A percentile compares a stretch with the other conserved stretches of the same genome.
phyloP scores from a whole-genome alignment of 2,888 invertebrate genomes.

The Drosophila monieri region DNA sequence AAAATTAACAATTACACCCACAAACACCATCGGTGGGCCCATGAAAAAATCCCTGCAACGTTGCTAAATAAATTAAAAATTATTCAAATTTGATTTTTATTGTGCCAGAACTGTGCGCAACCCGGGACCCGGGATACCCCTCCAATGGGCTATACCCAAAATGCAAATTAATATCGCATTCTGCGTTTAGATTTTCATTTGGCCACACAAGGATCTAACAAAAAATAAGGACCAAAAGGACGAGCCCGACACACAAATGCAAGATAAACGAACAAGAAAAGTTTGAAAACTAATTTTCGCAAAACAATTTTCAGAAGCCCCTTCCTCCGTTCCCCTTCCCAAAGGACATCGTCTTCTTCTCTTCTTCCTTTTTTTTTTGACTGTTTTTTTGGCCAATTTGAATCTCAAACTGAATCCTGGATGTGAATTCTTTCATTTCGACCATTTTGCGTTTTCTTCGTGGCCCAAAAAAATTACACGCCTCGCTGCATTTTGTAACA shows the following conservation, averaged over 20 bases:
- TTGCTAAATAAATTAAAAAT: slow-evolving; percentile 75
- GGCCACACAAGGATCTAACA: slow-evolving; percentile 19
- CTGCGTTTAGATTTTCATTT: slow-evolving; percentile 61
- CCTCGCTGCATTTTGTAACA: slow-evolving; percentile 73
- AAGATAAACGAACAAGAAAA: slow-evolving; percentile 54
- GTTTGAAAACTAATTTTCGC: slow-evolving; percentile 78
- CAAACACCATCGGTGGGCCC: slow-evolving; percentile 3
- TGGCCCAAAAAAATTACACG: slow-evolving; percentile 70
- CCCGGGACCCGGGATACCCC: slow-evolving; percentile 3
- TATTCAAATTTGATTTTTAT: slow-evolving; percentile 78
- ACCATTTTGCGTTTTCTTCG: slow-evolving; percentile 42
- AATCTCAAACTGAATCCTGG: slow-evolving; percentile 63
- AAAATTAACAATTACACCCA: slow-evolving; percentile 27
- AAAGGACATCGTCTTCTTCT: slow-evolving; percentile 35
- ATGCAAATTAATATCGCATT: slow-evolving; percentile 77
- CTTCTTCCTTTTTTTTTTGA: slow-evolving; percentile 25
- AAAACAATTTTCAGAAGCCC: slow-evolving; percentile 73
- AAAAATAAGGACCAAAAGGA: slow-evolving; percentile 11
- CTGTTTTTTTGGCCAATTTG: slow-evolving; percentile 62
- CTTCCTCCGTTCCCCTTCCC: background rate
- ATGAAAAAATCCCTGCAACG: slow-evolving; percentile 15
- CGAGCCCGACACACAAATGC: slow-evolving; percentile 23
- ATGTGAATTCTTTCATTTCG: slow-evolving; percentile 54
- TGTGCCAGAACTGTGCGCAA: slow-evolving; percentile 25
- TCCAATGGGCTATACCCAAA: slow-evolving; percentile 46